phyloP scores from a whole-genome alignment of 2,113 vertebrate species.

The Alectura lathami region DNA sequence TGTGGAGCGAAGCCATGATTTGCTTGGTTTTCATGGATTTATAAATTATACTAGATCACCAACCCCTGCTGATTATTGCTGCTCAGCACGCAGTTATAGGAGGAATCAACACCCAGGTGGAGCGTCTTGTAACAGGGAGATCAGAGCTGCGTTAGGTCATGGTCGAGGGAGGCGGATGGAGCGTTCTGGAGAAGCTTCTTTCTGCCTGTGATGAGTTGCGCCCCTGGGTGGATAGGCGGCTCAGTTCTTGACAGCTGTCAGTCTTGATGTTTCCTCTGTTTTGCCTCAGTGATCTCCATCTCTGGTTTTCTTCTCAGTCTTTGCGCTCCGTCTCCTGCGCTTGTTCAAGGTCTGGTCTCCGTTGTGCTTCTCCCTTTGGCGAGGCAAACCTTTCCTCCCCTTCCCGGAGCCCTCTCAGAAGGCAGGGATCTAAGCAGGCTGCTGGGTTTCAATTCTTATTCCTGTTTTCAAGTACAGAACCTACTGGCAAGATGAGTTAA shows the following conservation, averaged over 20 bases:
- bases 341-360: background rate
- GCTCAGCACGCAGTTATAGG: background rate
- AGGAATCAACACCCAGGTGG: background rate
- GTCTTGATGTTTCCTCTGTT: background rate
- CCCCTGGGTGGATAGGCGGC: background rate
- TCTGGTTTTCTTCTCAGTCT: background rate
- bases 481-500: background rate
- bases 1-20: background rate
- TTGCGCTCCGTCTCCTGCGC: fast-evolving
- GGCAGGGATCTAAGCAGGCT: background rate
- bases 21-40: background rate
- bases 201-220: background rate
- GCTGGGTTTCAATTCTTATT: background rate
- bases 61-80: background rate
- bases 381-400: background rate
- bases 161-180: background rate
- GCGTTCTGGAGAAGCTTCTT: background rate
- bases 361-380: background rate
- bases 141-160: fast-evolving
- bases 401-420: background rate
- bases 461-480: background rate
- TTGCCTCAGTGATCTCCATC: background rate
- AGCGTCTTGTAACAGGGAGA: background rate
- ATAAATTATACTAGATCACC: background rate
- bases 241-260: slow-evolving; percentile 24